Base-by-base conservation (phyloP, 2,797 vertebrate genomes). In the Steatocranus sp. region DNA sequence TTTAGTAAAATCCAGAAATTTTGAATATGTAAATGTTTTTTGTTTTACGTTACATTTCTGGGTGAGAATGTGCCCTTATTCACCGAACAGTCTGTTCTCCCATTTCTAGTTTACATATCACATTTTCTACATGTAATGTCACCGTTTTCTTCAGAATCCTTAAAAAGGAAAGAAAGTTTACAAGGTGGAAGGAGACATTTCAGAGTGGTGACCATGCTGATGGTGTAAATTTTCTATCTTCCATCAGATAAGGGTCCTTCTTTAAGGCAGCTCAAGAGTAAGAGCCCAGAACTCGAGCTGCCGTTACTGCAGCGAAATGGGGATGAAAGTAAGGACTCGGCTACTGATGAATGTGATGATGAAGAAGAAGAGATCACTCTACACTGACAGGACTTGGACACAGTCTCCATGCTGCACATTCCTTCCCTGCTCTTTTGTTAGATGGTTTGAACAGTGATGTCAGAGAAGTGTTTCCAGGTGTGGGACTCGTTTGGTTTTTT, bases 241-340 rank as follows among this genome's bases (percentile, higher is more conserved):
- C 73, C 68, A 15, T 27, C 83, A 96, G 96, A 84, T 75, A 96
- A 96, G 73, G 79, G 76, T 3, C 81, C 81, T 0, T 89, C 90
- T 9, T 32, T 94, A 23, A 94, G 96, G 78, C 91, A 94, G 20
- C 88, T 94, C n/a, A 94, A 87, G 89, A 94, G 84, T 18, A 88
- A 92, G 51, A 95, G 92, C 68, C 90, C 95, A 0, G 97, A 98
- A 89, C 93, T 97, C 34, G 96, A 97, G 95, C 90, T 98, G 70
- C 96, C 97, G 2, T 94, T 98, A 77, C 94, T 98, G 32, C 91
- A 4, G 70, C 94, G 80, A 32, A 73, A 88, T 25, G 88, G 81
- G 36, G 86, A n/a, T 1, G 79, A 90, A 5, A 80, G 50, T 1
- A 94, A 92, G 1, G 95, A 95, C 3, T 90, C 77, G 0, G 73